A percentile compares a stretch with the other conserved stretches of the same genome.
These are phyloP conservation scores for Tetanocera ferruginea DNA, from an alignment of 2,888 invertebrate species.

Conservation along the genomic window DNA sequence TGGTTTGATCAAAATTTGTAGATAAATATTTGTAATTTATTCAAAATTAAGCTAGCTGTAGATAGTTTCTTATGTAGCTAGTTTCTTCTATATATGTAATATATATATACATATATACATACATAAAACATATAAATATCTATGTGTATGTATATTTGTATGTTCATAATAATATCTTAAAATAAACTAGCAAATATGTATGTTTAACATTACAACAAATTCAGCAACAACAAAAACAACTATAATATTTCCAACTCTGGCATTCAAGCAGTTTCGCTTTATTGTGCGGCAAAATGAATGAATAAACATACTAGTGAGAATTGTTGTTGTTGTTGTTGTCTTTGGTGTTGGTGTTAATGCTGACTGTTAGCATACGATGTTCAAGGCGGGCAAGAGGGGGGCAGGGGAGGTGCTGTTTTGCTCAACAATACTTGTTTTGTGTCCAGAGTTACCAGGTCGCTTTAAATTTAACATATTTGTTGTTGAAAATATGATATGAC, in stretches of 20 bases:
- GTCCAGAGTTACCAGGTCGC: slow-evolving; percentile 16
- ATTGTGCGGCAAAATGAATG: slow-evolving; percentile 23
- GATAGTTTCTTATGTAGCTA: not conserved
- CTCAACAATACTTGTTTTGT: slow-evolving; percentile 36
- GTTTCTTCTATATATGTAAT: no score
- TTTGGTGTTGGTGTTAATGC: not conserved
- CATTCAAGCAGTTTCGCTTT: slow-evolving; percentile 1
- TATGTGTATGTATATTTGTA: not conserved
- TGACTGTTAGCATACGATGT: not conserved
- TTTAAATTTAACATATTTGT: no score
- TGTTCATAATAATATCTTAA: not conserved
- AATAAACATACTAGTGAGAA: slow-evolving; percentile 22
- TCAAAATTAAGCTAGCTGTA: not conserved
- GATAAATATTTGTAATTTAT: not conserved
- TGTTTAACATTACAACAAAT: not conserved
- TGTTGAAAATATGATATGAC: no score
- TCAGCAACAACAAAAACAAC: slow-evolving; percentile 2
- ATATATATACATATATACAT: not conserved
- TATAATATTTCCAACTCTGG: not conserved
- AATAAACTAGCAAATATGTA: no score
- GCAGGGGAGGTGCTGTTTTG: slow-evolving; percentile 34
- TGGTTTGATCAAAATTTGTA: not conserved
- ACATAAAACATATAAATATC: not conserved
- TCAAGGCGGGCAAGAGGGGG: no score
- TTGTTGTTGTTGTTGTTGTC: slow-evolving; percentile 24